These are phyloP conservation scores for Numenius arquata DNA, from an alignment of 2,113 vertebrate species.

Conservation along the genomic window DNA sequence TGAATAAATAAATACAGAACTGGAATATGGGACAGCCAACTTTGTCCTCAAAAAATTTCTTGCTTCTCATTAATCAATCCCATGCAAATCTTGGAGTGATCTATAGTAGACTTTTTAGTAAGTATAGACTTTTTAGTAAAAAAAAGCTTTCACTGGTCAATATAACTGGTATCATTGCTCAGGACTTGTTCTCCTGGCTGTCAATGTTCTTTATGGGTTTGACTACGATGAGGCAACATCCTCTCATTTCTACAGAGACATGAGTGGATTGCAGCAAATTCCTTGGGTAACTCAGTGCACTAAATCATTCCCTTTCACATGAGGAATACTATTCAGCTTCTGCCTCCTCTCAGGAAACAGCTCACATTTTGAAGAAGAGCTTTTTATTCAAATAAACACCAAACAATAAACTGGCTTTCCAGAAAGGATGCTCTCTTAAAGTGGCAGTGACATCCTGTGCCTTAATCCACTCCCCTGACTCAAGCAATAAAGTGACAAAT, in stretches of 20 bases:
- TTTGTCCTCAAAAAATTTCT: background rate
- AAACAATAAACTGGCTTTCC: slow-evolving; percentile 57
- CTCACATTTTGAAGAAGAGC: slow-evolving; percentile 41
- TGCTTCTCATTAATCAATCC: background rate
- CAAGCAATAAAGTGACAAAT: slow-evolving; percentile 73
- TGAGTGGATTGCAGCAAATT: background rate
- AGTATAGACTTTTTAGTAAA: background rate
- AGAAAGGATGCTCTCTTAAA: slow-evolving; percentile 70
- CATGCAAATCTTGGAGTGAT: background rate
- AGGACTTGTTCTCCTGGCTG: background rate
- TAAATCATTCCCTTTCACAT: background rate
- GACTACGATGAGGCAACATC: background rate
- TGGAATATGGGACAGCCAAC: background rate
- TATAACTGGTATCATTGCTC: background rate
- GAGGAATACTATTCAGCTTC: background rate
- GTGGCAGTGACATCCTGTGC: slow-evolving; percentile 57
- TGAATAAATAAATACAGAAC: background rate
- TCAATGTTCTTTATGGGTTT: background rate
- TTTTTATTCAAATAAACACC: slow-evolving; percentile 66
- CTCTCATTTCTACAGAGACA: background rate
- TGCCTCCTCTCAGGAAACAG: background rate
- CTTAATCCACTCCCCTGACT: slow-evolving; percentile 76
- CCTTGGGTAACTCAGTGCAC: background rate
- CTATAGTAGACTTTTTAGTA: background rate
- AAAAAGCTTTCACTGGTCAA: background rate